Evolutionary conservation across 2,797 vertebrate species (phyloP).

Genomic region (Erethizon dorsatum): DNA sequence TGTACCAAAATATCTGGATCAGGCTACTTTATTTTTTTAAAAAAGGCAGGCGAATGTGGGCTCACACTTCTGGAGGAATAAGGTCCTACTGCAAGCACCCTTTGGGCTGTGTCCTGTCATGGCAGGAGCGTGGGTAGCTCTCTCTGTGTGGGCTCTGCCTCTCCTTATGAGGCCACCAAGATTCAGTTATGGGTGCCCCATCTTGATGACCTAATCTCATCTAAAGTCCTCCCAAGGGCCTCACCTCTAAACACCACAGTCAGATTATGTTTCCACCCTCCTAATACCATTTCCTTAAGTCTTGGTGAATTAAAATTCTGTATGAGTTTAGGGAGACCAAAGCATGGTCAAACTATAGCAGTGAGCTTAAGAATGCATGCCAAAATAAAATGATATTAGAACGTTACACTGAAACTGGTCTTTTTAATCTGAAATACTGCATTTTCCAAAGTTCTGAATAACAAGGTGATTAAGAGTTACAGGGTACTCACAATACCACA

Average conservation of each 20-base stretch:
- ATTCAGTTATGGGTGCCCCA: neutral
- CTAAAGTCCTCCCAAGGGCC: neutral
- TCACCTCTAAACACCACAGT: neutral
- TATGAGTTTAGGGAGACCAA: neutral
- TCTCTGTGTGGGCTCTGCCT: neutral
- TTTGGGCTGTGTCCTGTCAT: neutral
- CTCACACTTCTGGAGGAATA: neutral
- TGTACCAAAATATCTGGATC: neutral
- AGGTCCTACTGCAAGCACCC: neutral
- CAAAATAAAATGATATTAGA: neutral
- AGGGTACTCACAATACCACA: neutral
- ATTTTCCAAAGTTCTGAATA: slow-evolving; percentile 9
- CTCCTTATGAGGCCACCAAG: neutral
- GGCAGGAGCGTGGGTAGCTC: neutral
- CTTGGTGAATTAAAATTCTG: neutral
- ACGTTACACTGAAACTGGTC: neutral
- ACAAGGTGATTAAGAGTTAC: neutral
- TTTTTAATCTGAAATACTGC: neutral
- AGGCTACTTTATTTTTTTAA: neutral
- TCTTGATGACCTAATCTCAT: neutral
- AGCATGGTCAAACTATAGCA: neutral
- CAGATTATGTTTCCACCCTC: neutral
- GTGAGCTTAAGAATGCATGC: neutral
- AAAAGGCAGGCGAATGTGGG: neutral
- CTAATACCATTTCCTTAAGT: no score